phyloP scores from a whole-genome alignment of 2,797 vertebrate species.

The Xiphorhynchus erythropygius region DNA sequence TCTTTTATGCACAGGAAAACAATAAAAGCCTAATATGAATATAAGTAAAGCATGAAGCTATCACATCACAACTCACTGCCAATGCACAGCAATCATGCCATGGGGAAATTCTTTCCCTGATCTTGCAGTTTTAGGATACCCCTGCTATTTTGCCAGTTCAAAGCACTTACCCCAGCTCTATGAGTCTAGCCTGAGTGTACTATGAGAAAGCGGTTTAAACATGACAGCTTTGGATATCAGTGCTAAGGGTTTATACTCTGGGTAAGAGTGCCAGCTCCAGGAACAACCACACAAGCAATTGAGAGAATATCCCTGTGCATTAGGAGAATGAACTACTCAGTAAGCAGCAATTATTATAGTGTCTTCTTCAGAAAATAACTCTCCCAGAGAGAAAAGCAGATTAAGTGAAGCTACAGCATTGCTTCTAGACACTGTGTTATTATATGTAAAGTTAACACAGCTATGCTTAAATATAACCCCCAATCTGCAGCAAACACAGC shows the following conservation, averaged over 20 bases:
- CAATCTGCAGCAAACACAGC: background rate
- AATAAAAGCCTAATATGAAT: background rate
- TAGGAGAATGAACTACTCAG: background rate
- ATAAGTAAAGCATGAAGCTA: background rate
- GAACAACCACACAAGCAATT: background rate
- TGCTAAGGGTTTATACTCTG: background rate
- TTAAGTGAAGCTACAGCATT: background rate
- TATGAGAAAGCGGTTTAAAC: background rate
- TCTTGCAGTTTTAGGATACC: background rate
- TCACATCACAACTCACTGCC: background rate
- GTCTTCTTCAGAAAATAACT: background rate
- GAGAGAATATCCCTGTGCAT: background rate
- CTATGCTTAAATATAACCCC: background rate
- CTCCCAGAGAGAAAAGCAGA: background rate
- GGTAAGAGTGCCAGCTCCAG: background rate
- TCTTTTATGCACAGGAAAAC: background rate
- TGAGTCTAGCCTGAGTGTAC: background rate
- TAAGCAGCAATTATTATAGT: background rate
- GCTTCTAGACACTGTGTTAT: background rate
- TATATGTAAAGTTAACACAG: background rate
- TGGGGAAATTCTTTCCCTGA: background rate
- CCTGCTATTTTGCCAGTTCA: background rate
- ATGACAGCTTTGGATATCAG: background rate
- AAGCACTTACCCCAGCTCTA: background rate
- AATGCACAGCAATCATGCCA: background rate